These are phyloP conservation scores for Gymnodraco acuticeps DNA, from an alignment of 2,797 vertebrate species.

Conservation along the genomic window DNA sequence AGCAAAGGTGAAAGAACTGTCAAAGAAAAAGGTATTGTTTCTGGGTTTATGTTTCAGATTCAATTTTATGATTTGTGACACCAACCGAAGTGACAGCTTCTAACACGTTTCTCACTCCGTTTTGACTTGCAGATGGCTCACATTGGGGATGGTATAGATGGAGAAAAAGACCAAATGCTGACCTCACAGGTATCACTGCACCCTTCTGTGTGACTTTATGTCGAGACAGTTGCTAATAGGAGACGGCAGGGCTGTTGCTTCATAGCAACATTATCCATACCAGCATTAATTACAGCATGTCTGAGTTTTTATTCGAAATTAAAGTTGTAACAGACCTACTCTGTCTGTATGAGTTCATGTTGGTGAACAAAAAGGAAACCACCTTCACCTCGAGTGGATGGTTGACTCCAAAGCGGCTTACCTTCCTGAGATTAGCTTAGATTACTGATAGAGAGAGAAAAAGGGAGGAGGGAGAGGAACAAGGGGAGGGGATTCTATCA, in stretches of 20 bases:
- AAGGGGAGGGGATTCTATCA: slow-evolving; percentile 75
- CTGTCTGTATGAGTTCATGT: slow-evolving; percentile 35
- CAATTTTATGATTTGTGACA: neutral
- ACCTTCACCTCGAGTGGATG: slow-evolving; percentile 56
- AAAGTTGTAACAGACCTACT: neutral
- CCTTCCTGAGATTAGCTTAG: slow-evolving; percentile 83
- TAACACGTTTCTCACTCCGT: neutral
- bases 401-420: slow-evolving; percentile 84
- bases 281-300: neutral
- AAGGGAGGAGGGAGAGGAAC: slow-evolving; percentile 59
- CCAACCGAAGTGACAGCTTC: neutral
- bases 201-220: slow-evolving; percentile 59
- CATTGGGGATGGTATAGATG: slow-evolving; percentile 62
- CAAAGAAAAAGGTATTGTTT: slow-evolving; percentile 68
- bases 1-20: slow-evolving; percentile 80
- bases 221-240: slow-evolving; percentile 12
- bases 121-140: slow-evolving; percentile 53
- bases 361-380: slow-evolving; percentile 39
- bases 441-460: slow-evolving; percentile 75
- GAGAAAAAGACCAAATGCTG: slow-evolving; percentile 82
- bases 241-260: slow-evolving; percentile 1
- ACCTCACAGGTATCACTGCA: slow-evolving; percentile 75
- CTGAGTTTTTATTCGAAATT: neutral
- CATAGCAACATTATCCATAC: neutral
- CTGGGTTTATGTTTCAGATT: slow-evolving; percentile 5